These are phyloP conservation scores for Astreopora myriophthalma DNA, from an alignment of 64 coral and sea anemone genomes.

Conservation along the genomic window DNA sequence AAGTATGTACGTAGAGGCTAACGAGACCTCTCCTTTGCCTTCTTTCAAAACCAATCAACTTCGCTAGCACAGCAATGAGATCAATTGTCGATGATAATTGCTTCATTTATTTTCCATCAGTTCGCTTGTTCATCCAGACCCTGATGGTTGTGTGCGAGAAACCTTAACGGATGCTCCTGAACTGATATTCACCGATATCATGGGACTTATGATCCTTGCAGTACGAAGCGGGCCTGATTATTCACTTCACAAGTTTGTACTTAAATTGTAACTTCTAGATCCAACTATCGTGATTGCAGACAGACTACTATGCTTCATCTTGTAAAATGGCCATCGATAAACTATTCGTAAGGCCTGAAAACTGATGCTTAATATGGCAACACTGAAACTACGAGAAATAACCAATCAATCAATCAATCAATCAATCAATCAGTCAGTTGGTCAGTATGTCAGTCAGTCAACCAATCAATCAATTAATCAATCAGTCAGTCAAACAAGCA, in stretches of 20 bases:
- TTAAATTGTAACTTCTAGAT: too few relatives aligned
- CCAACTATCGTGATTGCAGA: neutral
- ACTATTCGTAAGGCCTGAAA: too few relatives aligned
- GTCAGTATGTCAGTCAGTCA: neutral
- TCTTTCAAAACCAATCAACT: neutral
- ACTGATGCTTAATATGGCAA: too few relatives aligned
- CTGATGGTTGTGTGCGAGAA: neutral
- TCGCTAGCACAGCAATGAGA: neutral
- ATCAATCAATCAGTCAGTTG: too few relatives aligned
- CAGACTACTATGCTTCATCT: too few relatives aligned
- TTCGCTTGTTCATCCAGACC: neutral
- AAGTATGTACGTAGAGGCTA: neutral
- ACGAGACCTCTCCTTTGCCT: too few relatives aligned
- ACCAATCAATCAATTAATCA: too few relatives aligned
- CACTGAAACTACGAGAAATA: too few relatives aligned
- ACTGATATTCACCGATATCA: slow-evolving; percentile 65
- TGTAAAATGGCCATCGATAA: too few relatives aligned
- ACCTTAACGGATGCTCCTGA: slow-evolving; percentile 34
- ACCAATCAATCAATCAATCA: neutral
- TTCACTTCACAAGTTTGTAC: slow-evolving; percentile 23
- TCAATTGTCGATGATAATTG: neutral
- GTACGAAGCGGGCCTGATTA: neutral
- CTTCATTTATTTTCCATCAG: neutral
- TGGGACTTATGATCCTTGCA: neutral
- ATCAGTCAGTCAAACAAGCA: too few relatives aligned